Evolutionary conservation across 2,888 invertebrate species (phyloP).

Genomic region (Ornithoptera alexandrae): DNA sequence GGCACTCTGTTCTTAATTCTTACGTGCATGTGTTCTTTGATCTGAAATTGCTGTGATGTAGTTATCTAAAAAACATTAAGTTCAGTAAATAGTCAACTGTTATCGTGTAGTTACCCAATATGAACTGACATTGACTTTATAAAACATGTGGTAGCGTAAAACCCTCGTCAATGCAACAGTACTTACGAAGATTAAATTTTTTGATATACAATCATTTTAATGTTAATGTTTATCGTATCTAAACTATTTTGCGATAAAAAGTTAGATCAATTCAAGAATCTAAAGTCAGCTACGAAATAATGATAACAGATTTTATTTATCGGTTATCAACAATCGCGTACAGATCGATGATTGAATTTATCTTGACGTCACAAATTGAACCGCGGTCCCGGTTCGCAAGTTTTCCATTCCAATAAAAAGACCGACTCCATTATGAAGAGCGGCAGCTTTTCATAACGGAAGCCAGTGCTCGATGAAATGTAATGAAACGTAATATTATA

Average conservation of each 20-base stretch:
- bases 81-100: not conserved
- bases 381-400: constrained; percentile 1
- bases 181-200: not conserved
- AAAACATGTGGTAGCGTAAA: not conserved
- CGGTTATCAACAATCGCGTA: constrained; percentile 35
- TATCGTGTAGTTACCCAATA: not conserved
- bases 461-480: constrained; percentile 10
- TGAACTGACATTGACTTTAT: not conserved
- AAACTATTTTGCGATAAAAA: not conserved
- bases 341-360: constrained; percentile 39
- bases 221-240: not conserved
- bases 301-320: constrained; percentile 38
- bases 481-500: constrained; percentile 9
- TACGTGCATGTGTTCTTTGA: not conserved
- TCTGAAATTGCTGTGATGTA: not conserved
- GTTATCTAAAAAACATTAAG: not conserved
- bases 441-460: constrained; percentile 4
- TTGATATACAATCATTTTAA: not conserved
- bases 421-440: not conserved
- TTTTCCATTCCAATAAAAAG: constrained; percentile 21
- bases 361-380: constrained; percentile 36
- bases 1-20: too few species aligned
- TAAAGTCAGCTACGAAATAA: constrained; percentile 30
- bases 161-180: not conserved
- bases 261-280: not conserved